phyloP scores from a whole-genome alignment of 2,797 vertebrate species.

The Cercopithecus neglectus region DNA sequence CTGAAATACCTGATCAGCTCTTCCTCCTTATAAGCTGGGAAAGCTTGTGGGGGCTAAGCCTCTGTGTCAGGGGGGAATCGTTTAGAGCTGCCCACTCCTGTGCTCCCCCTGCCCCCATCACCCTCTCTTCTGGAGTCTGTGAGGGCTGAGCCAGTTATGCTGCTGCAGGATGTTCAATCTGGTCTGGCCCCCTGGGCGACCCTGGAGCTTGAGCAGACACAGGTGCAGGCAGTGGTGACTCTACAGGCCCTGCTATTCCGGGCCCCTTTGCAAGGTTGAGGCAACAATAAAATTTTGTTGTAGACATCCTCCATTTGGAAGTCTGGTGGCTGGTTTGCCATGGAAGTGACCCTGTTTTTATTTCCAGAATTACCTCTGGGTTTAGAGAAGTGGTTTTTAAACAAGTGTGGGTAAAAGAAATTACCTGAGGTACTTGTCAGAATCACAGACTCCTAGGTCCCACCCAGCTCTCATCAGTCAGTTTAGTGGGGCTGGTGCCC shows the following conservation, averaged over 20 bases:
- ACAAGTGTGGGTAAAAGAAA: not conserved
- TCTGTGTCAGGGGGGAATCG: not conserved
- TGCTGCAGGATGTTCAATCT: not conserved
- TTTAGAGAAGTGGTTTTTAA: constrained; percentile 16
- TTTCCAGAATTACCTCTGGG: not conserved
- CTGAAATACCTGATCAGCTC: not conserved
- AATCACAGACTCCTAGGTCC: not conserved
- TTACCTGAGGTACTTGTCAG: not conserved
- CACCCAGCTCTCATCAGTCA: not conserved
- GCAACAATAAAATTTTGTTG: not conserved
- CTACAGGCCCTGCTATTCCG: not conserved
- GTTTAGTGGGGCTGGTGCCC: not conserved
- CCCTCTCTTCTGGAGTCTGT: not conserved
- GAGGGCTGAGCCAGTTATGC: not conserved
- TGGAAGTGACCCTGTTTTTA: not conserved
- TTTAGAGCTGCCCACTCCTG: too few relatives aligned
- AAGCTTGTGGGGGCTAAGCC: not conserved
- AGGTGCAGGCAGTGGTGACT: not conserved
- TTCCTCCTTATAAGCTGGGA: not conserved
- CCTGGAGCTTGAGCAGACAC: not conserved
- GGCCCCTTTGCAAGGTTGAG: not conserved
- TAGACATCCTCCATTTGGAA: not conserved
- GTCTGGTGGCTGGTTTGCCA: not conserved
- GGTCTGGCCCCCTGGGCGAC: not conserved
- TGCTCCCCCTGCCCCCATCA: fast-evolving